A percentile compares a stretch with the other conserved stretches of the same genome.
These are phyloP conservation scores for Drosophila setosimentum DNA, from an alignment of 2,888 invertebrate species.

Conservation along the genomic window DNA sequence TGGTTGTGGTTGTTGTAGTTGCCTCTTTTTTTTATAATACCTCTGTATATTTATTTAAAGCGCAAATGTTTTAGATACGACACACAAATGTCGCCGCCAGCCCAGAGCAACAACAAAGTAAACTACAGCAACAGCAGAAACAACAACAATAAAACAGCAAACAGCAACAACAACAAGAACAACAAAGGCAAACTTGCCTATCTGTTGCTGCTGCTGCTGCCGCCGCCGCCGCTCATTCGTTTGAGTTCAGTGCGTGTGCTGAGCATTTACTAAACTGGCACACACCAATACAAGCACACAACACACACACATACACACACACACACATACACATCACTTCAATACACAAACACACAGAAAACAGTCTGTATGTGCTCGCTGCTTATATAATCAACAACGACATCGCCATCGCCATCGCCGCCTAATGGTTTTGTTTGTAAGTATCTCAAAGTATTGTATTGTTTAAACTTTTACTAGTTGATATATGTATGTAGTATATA, in stretches of 20 bases:
- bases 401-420: slow-evolving; percentile 45
- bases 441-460: slow-evolving; percentile 66
- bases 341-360: slow-evolving; percentile 9
- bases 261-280: slow-evolving; percentile 77
- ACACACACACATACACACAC: slow-evolving; percentile 24
- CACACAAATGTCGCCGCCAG: slow-evolving; percentile 65
- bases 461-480: slow-evolving; percentile 66
- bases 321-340: slow-evolving; percentile 29
- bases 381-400: slow-evolving; percentile 73
- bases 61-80: slow-evolving; percentile 81
- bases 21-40: slow-evolving; percentile 72
- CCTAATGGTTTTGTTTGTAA: slow-evolving; percentile 77
- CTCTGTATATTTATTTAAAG: slow-evolving; percentile 79
- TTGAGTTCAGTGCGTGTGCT: slow-evolving; percentile 70
- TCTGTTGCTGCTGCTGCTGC: slow-evolving; percentile 45
- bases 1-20: slow-evolving; percentile 47
- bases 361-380: slow-evolving; percentile 30
- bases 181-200: slow-evolving; percentile 75
- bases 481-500: slow-evolving; percentile 9
- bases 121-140: slow-evolving; percentile 51
- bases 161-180: slow-evolving; percentile 39
- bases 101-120: slow-evolving; percentile 49
- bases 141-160: slow-evolving; percentile 30
- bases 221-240: slow-evolving; percentile 33
- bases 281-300: slow-evolving; percentile 56